Evolutionary conservation across 2,888 invertebrate genomes (phyloP), one percentile per base, ranked within the genome.

Genomic region (Mythimna ferrago): DNA sequence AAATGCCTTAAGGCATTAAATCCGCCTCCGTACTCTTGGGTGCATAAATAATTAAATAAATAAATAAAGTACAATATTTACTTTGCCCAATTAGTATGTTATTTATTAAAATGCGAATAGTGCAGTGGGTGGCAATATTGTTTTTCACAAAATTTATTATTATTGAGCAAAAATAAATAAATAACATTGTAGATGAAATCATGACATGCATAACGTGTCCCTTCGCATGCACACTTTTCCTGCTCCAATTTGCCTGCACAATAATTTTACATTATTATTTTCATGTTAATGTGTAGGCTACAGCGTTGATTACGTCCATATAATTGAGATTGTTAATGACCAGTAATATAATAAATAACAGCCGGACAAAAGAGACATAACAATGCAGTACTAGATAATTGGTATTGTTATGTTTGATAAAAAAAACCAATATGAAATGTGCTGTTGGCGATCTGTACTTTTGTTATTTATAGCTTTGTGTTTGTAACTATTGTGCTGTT

Each of bases 311-410:
- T 81, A 66, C 62, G 19, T 60, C 54, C 60, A 48, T 67, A 63
- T 73, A 63, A 77, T 81, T 61, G 57, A 77, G 71, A 61, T 61
- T n/a, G 48, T 53, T 73, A 66, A 80, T 71, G 38, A 60, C 54
- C 16, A 6, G 51, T n/a, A 26, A 26, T 58, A 62, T 71, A 58
- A 66, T 68, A 62, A 61, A 41, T 61, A 75, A 68, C 48, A 41
- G 35, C n/a, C n/a, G n/a, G 26, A 4, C 7, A 53, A 54, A 19
- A 64, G 11, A 64, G 11, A 44, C 32, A 53, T 62, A 51, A 32
- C 9, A 32, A 32, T 48, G 26, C 19, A 48, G 35, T 54, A 2
- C 9, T 41, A 54, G 53, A 44, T 65, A 2, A 51, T 61, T 74
- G 38, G 7, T 51, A 51, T 63, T n/a, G 54, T 44, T 60, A 10